Percentiles rank a stretch among this genome's conserved stretches.
Evolutionary conservation across 1,140 invertebrate genomes (phyloP).

Genomic region (Ceratina calcarata): DNA sequence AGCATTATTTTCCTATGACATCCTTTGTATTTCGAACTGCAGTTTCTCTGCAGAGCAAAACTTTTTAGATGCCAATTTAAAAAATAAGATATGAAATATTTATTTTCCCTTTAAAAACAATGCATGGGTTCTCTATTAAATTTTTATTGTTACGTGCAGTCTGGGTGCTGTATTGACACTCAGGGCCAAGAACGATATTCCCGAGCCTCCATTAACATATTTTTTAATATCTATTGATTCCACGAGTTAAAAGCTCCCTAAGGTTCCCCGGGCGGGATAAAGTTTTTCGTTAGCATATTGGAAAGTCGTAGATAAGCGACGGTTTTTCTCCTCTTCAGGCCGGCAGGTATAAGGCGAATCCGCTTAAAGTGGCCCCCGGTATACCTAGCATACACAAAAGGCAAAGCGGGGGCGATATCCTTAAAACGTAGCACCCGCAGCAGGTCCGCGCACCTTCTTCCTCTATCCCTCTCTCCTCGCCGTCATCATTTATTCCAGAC

Average conservation of each 20-base stretch:
- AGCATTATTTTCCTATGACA: too few species aligned
- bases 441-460: neutral
- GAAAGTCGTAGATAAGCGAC: conserved; percentile 54
- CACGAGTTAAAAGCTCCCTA: neutral
- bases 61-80: too few species aligned
- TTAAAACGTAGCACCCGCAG: conserved; percentile 22
- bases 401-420: conserved; percentile 58
- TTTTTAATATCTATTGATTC: neutral
- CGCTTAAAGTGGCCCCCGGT: conserved; percentile 37
- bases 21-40: too few species aligned
- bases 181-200: too few species aligned
- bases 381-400: conserved; percentile 54
- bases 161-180: too few species aligned
- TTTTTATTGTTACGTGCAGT: too few species aligned
- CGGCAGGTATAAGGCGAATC: conserved; percentile 31
- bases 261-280: neutral
- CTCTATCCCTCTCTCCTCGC: conserved; percentile 19
- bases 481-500: conserved; percentile 74
- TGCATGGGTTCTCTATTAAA: too few species aligned
- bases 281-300: conserved; percentile 43
- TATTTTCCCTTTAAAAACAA: too few species aligned
- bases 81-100: too few species aligned
- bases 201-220: neutral
- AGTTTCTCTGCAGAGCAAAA: too few species aligned
- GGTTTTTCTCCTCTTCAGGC: conserved; percentile 41